Conservation (phyloP, 2,888 invertebrate species). For the Athripsodes cinereus region DNA sequence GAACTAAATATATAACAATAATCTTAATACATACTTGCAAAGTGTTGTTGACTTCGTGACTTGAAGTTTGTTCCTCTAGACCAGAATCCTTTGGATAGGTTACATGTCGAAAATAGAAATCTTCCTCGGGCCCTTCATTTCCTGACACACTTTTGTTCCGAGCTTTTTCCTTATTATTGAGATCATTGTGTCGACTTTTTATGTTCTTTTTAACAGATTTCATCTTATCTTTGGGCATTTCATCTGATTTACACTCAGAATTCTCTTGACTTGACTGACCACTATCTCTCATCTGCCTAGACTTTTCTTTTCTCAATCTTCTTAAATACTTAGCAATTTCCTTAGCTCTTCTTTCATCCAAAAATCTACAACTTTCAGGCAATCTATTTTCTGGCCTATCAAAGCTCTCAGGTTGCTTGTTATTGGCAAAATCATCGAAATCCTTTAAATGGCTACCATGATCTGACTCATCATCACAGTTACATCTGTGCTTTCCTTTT, state of each 20-base stretch:
- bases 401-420: too few relatives aligned
- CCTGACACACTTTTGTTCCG: background rate
- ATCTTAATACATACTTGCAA: background rate
- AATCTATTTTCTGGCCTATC: constrained; percentile 32
- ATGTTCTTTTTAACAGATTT: background rate
- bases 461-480: constrained; percentile 65
- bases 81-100: constrained; percentile 4
- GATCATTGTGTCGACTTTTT: constrained; percentile 14
- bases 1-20: background rate
- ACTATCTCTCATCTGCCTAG: constrained; percentile 42
- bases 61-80: constrained; percentile 1
- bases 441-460: constrained; percentile 33
- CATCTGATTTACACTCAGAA: constrained; percentile 16
- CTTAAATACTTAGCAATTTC: constrained; percentile 48
- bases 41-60: constrained; percentile 3
- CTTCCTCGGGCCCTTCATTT: background rate
- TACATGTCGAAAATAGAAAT: background rate
- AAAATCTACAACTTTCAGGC: constrained; percentile 31
- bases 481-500: constrained; percentile 72
- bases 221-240: background rate
- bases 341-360: constrained; percentile 42
- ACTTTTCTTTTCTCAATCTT: constrained; percentile 42
- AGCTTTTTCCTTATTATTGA: constrained; percentile 13
- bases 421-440: constrained; percentile 31
- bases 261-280: constrained; percentile 27